Base-by-base conservation (phyloP, 2,888 invertebrate genomes). In the Drosophila greeni region DNA sequence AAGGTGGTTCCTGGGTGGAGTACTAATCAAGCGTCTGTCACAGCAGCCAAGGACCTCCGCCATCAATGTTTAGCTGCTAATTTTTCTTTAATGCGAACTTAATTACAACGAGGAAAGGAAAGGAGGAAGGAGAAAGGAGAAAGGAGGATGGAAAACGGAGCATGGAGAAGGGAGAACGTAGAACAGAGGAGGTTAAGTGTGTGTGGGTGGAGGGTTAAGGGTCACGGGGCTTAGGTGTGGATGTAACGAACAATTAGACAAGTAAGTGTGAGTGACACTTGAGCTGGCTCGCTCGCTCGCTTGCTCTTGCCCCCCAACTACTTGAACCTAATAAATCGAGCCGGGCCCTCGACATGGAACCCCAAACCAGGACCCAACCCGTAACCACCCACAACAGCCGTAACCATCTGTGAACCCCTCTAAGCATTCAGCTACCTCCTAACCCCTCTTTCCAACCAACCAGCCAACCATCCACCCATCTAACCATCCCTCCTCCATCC, bases 241-340 rank as follows among this genome's bases (percentile, higher is more conserved):
- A 67, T 62, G 59, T 58, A 58, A 70, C 66, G 62, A 69, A 74
- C 75, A 72, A 72, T 74, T 77, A 73, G 70, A 66, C 57, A 62
- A 42, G 31, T 45, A 37, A 33, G 53, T n/a, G 51, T 36, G 52
- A 40, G 62, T 67, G 67, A 69, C 70, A 77, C 78, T 77, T 70
- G 62, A 70, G 74, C 61, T 52, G 23, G 48, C 20, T 33, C 49
- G 20, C 31, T 29, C 29, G 39, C 39, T 29, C 24, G 40, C 43
- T 47, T 14, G 31, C 45, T 45, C 36, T 55, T 82, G 69, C 40
- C 55, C 49, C 49, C 64, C 66, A 70, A 67, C 75, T 67, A 74
- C 84, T 79, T 79, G 79, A 79, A 84, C 79, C 79, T 79, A 84
- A 79, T 84, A 79, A 84, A 79, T 79, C 79, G 83, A 76, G 78